Evolutionary conservation across 1,140 invertebrate species (phyloP), one percentile per base, ranked within the genome.

Genomic region (Aporrectodea caliginosa): DNA sequence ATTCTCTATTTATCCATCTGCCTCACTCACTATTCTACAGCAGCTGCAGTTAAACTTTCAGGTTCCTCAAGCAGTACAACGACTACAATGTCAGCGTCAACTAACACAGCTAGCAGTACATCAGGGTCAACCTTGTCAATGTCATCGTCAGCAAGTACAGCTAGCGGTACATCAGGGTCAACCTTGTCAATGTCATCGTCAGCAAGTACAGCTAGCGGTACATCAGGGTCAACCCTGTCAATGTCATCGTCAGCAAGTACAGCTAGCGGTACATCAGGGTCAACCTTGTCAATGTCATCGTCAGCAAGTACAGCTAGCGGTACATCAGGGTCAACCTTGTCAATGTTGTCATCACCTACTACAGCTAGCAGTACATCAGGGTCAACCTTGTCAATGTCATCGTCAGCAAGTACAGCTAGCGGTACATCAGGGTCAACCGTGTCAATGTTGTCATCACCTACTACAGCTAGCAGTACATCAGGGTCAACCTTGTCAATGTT

Each of bases 301-400:
- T 58, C 43, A 58, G 43, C 43, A 58, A 58, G 43, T 58, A n/a
- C n/a, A n/a, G n/a, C n/a, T n/a, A n/a, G n/a, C n/a, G 43, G 43
- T 6, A 12, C 43, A 22, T 12, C 43, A 58, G 43, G 43, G 6
- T 58, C 43, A 22, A 58, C 43, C 43, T 22, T 22, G 22, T 58
- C 43, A 58, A 12, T 22, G 43, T 58, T 22, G 6, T 58, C 43
- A 6, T 58, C 43, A 22, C 22, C 43, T 22, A 12, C 43, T 22
- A 58, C 43, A 12, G n/a, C n/a, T n/a, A n/a, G n/a, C n/a, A 22
- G 43, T 6, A 12, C 43, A 12, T 12, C 43, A 58, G 22, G 6
- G 6, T 58, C 43, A 58, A 22, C 22, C 6, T 12, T 22, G 43
- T 58, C 43, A 22, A 12, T 22, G 43, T 12, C 43, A 58, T 12